Conservation (phyloP, 2,888 invertebrate species). For the Agrochola macilenta region DNA sequence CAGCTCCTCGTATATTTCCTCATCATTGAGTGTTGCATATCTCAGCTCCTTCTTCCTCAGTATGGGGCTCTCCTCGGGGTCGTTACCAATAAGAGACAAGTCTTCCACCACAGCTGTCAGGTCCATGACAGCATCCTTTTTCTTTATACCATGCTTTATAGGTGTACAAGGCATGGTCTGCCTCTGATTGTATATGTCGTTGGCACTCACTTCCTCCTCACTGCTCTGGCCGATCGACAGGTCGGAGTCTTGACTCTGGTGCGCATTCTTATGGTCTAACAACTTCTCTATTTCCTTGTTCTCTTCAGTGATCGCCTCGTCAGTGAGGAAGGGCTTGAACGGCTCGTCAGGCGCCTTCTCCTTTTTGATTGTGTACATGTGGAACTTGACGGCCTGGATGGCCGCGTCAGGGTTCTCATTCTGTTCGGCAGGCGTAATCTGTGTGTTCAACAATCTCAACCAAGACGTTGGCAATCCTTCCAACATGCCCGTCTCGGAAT, state of each 20-base stretch:
- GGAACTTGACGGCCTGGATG: slow-evolving; percentile 97
- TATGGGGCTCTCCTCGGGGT: slow-evolving; percentile 90
- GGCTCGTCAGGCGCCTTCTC: slow-evolving; percentile 93
- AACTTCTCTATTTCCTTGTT: slow-evolving; percentile 95
- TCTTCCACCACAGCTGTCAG: slow-evolving; percentile 84
- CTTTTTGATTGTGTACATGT: slow-evolving; percentile 96
- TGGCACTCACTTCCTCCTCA: slow-evolving; percentile 88
- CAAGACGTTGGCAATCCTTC: slow-evolving; percentile 96
- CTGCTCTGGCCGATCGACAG: slow-evolving; percentile 89
- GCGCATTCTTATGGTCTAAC: slow-evolving; percentile 93
- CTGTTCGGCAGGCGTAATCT: slow-evolving; percentile 96
- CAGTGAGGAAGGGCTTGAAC: slow-evolving; percentile 95
- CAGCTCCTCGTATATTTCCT: slow-evolving; percentile 94
- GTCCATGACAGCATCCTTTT: slow-evolving; percentile 83
- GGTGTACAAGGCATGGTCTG: slow-evolving; percentile 91
- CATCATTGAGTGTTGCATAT: slow-evolving; percentile 91
- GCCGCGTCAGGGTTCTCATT: slow-evolving; percentile 97
- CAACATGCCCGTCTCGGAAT: slow-evolving; percentile 95
- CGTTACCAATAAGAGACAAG: slow-evolving; percentile 84
- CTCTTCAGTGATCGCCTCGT: slow-evolving; percentile 95
- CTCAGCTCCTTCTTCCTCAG: slow-evolving; percentile 91
- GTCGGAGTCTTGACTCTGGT: slow-evolving; percentile 92
- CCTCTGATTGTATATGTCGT: slow-evolving; percentile 81
- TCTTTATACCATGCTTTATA: slow-evolving; percentile 83
- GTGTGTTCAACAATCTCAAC: slow-evolving; percentile 94